Evolutionary conservation across 1,140 invertebrate species (phyloP), one percentile per base, ranked within the genome.

Genomic region (Caenorhabditis briggsae): DNA sequence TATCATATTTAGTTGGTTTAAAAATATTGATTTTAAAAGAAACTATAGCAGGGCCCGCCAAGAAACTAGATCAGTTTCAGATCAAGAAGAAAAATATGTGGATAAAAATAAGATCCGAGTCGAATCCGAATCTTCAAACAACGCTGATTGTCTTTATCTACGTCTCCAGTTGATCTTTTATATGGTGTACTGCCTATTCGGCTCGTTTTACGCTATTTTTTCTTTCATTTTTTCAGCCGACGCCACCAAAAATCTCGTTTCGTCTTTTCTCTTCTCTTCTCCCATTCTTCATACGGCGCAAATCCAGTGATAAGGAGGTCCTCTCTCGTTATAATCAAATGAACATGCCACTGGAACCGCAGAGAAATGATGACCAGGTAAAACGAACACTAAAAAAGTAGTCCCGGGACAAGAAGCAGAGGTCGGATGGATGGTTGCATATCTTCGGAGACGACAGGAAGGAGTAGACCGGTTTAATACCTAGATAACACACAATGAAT

Each of bases 151-250:
- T 78, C 70, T 50, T 78, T 78, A 78, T 53, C 70, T 23, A 11
- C 50, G 59, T 50, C 46, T 25, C n/a, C 70, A 50, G 46, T 23
- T 48, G 18, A 78, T 78, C 70, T 78, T 78, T 78, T 78, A 78
- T 78, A 78, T 78, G 14, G 33, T 78, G 70, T 78, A 48, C 70
- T 78, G 70, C 46, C 20, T 78, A 48, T 50, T 78, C 70, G 70
- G 70, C 70, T 78, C 70, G 70, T 78, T 78, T 78, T 78, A 78
- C 70, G 46, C 70, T 46, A 78, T 78, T 78, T 78, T 78, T 78
- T 78, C 25, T 11, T 23, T 20, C 20, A 70, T 78, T 78, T 78
- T 78, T 78, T 48, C 46, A 50, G 20, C 9, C 8, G 6, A 8
- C 46, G 20, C n/a, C 70, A n/a, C 70, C 33, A n/a, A 50, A 78